Base-by-base conservation (phyloP, 1,140 invertebrate genomes). In the Palaemon carinicauda region DNA sequence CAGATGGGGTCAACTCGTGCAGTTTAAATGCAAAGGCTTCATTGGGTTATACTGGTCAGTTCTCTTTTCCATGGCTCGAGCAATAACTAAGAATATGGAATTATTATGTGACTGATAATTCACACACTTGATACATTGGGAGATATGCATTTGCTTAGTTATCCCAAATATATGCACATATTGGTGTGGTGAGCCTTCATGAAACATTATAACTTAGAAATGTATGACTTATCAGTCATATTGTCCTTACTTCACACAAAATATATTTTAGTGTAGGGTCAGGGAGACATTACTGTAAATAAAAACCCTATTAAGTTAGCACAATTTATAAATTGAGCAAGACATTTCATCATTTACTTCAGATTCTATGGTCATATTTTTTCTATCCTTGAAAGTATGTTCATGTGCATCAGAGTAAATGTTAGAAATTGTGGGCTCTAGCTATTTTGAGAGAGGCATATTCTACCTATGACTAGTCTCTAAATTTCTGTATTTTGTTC, bases 391-490 rank as follows among this genome's bases (percentile, higher is more conserved):
- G 56, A 65, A 65, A 65, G 56, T 65, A 21, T 27, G n/a, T 65
- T 65, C n/a, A 65, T 73, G 80, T 74, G 15, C 69, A 52, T 69
- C 15, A 31, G 51, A 78, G 69, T 71, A 82, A 82, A 73, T 24
- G 65, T 74, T 50, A 31, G 74, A 82, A 82, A 73, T 80, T 80
- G 77, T 86, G 50, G 41, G 65, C 83, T 52, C 31, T 69, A 65
- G 83, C 83, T 80, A 79, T 80, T 85, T 80, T 86, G 78, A 86
- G 77, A 52, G 75, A 80, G 78, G 77, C 83, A 86, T 79, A 80
- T 86, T 86, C 75, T 86, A 82, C 80, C 60, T 86, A 79, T 80
- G 60, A 86, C 83, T 86, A 86, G 83, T 86, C 83, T 86, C 83
- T 69, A 53, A 79, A 80, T 86, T 77, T 78, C 77, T 85, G 75